These are phyloP conservation scores for Drosophila tropicalis DNA, from an alignment of 1,140 invertebrate genomes.

Conservation along the genomic window DNA sequence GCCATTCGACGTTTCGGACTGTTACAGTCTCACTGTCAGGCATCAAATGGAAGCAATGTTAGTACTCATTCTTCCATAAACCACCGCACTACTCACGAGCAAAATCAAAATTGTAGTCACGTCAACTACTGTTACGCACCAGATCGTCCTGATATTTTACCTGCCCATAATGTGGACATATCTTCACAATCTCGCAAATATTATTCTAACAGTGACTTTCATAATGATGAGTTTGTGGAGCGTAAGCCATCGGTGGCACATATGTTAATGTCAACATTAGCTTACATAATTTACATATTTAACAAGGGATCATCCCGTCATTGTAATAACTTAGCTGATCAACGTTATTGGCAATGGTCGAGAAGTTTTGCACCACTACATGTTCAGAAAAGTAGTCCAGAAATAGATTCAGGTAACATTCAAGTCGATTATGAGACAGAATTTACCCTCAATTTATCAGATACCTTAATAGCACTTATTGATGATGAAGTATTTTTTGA, in stretches of 20 bases:
- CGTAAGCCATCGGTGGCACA: conserved; percentile 86
- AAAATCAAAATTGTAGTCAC: conserved; percentile 20
- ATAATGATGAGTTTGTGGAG: conserved; percentile 65
- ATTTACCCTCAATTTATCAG: conserved; percentile 35
- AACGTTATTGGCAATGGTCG: conserved; percentile 84
- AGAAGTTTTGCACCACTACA: conserved; percentile 85
- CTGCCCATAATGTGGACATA: conserved; percentile 59
- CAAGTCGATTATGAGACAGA: conserved; percentile 31
- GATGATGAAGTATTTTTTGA: conserved; percentile 81
- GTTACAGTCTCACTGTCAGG: conserved; percentile 56
- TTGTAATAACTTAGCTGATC: conserved; percentile 69
- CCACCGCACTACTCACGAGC: background rate
- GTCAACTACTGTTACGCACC: conserved; percentile 32
- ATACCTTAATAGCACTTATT: conserved; percentile 55
- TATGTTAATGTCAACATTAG: conserved; percentile 85
- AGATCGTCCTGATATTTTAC: conserved; percentile 83
- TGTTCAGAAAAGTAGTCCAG: conserved; percentile 44
- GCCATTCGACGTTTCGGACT: conserved; percentile 83
- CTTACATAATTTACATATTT: conserved; percentile 84
- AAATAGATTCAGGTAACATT: conserved; percentile 15
- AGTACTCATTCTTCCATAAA: conserved; percentile 16
- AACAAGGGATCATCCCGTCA: conserved; percentile 83
- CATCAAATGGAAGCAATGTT: conserved; percentile 13
- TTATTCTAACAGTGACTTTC: conserved; percentile 60
- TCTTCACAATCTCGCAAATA: conserved; percentile 31